Evolutionary conservation across 2,888 invertebrate genomes (phyloP), one percentile per base, ranked within the genome.

Genomic region (Ichneumoninae sp.): DNA sequence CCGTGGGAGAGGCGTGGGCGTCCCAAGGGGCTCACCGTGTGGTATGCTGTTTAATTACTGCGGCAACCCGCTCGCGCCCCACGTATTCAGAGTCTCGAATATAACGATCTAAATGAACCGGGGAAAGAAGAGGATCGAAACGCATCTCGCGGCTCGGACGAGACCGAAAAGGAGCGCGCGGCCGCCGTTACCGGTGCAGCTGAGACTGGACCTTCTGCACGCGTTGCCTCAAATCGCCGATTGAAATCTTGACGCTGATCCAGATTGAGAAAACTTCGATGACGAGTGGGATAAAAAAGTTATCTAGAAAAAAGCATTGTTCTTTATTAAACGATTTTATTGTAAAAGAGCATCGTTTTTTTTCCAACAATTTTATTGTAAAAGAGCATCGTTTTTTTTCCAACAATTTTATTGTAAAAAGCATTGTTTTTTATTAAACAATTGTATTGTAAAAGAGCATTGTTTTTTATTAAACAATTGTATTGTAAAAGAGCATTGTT

Each of bases 1-100:
- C 84, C 87, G 87, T 87, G 87, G 87, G 87, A 87, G 85, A 87
- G 80, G 85, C 83, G 87, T 87, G 85, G 87, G 87, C 85, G 87
- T 83, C 33, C 54, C 70, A 54, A 47, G 69, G 69, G 71, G n/a
- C 76, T 57, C 69, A 57, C 60, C 54, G 65, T 63, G 71, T 47
- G 76, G 78, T 80, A 82, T 77, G 81, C 83, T 83, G 76, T 87
- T 87, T 87, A 87, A 87, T 87, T 87, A 87, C 86, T 74, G 65
- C 80, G 22, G 65, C 70, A 57, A 69, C 69, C 65, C 66, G 54
- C 57, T 77, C 82, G 69, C 36, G 74, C 73, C 71, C 68, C 22
- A 36, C 66, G 66, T 65, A 65, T 68, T 47, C 60, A 40, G 52
- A 47, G 74, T 66, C 47, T 83, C 74, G 52, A 63, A 50, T 52